A percentile compares a stretch with the other conserved stretches of the same genome.
Evolutionary conservation across 2,888 invertebrate species (phyloP).

Genomic region (Ornithoptera alexandrae): DNA sequence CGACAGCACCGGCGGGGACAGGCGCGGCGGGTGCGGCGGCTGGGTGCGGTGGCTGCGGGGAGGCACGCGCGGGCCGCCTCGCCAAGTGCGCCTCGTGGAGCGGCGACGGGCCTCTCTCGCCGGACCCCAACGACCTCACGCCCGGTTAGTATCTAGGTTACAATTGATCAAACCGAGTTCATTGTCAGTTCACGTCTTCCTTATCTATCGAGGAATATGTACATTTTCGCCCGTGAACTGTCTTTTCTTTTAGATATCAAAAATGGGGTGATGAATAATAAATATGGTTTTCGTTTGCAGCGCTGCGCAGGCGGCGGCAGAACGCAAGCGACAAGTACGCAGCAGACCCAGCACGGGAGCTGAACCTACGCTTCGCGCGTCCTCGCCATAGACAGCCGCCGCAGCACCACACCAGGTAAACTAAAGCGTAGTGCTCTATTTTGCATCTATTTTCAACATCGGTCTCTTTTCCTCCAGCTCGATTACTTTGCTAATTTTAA

Average conservation of each 20-base stretch:
- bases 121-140: constrained; percentile 73
- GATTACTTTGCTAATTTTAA: too few species aligned
- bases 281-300: constrained; percentile 44
- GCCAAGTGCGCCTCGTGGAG: constrained; percentile 88
- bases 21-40: constrained; percentile 26
- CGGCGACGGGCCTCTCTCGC: constrained; percentile 65
- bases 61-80: constrained; percentile 75
- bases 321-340: constrained; percentile 91
- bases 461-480: too few species aligned
- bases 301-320: constrained; percentile 85
- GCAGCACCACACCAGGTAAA: constrained; percentile 52
- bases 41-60: constrained; percentile 50
- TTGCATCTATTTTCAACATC: too few species aligned
- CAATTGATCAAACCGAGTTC: too few species aligned
- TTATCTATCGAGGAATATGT: too few species aligned
- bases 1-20: constrained; percentile 44
- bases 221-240: too few species aligned
- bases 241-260: neutral
- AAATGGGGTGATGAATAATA: neutral
- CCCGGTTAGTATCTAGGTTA: constrained; percentile 62
- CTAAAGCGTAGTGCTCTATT: neutral
- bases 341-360: constrained; percentile 87
- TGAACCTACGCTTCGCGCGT: constrained; percentile 89
- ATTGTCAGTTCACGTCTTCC: too few species aligned
- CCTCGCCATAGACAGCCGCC: constrained; percentile 79